Evolutionary conservation across 2,888 invertebrate genomes (phyloP).

Genomic region (Geophilus truncorum): DNA sequence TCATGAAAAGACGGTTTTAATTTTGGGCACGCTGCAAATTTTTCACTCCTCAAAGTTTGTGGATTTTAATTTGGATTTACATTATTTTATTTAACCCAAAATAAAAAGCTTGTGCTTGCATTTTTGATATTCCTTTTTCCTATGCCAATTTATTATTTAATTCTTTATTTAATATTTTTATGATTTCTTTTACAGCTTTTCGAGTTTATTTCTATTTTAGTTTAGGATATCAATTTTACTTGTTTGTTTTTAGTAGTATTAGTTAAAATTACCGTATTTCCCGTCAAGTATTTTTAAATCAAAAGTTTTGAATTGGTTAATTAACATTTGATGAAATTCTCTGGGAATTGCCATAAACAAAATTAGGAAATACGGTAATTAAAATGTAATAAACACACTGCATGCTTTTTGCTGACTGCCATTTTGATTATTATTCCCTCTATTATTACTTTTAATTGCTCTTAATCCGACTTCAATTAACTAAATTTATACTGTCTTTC

Average conservation of each 20-base stretch:
- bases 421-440: background rate
- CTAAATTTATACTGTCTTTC: background rate
- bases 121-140: background rate
- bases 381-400: background rate
- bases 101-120: constrained; percentile 18
- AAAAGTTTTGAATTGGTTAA: too few relatives aligned
- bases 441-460: background rate
- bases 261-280: constrained; percentile 1
- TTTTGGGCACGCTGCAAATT: constrained; percentile 10
- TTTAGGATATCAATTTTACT: background rate
- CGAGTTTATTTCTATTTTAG: background rate
- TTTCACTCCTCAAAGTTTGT: background rate
- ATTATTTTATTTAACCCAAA: too few relatives aligned
- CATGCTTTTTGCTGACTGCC: constrained; percentile 22
- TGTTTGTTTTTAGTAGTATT: background rate
- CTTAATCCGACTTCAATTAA: background rate
- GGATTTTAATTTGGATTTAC: background rate
- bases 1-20: constrained; percentile 4
- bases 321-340: background rate
- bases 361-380: background rate
- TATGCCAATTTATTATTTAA: background rate
- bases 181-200: background rate
- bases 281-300: background rate
- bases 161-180: background rate
- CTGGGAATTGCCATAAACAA: background rate